Evolutionary conservation across 2,113 vertebrate genomes (phyloP).

Genomic region (Rhinichthys klamathensis): DNA sequence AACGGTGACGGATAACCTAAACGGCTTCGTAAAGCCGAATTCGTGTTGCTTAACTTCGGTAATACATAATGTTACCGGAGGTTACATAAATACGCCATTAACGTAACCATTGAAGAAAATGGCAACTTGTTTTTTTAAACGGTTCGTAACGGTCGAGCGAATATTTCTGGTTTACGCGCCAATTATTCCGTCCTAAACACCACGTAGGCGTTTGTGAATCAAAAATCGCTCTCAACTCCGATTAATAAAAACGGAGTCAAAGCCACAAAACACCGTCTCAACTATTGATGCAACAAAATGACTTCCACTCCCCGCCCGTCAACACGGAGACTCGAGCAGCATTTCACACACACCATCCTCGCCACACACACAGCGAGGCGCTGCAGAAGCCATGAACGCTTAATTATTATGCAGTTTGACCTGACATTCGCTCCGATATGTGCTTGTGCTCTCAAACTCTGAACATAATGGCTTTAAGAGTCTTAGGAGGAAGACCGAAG

Average conservation of each 20-base stretch:
- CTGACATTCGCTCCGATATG: constrained; percentile 1
- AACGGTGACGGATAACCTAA: constrained; percentile 44
- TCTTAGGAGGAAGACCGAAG: constrained; percentile 38
- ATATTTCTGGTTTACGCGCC: neutral
- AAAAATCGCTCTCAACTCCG: neutral
- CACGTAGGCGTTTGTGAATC: neutral
- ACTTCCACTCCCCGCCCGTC: constrained; percentile 60
- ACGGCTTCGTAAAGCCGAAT: constrained; percentile 1
- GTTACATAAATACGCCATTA: constrained; percentile 43
- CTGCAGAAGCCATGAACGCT: constrained; percentile 19
- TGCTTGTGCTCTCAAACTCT: neutral
- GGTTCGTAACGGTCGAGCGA: constrained; percentile 7
- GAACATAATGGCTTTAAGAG: neutral
- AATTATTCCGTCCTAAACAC: neutral
- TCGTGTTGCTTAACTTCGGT: constrained; percentile 44
- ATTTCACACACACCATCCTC: constrained; percentile 17
- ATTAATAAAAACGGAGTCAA: neutral
- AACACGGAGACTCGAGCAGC: constrained; percentile 27
- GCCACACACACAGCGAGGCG: constrained; percentile 39
- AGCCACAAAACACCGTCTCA: constrained; percentile 2
- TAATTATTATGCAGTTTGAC: constrained; percentile 27
- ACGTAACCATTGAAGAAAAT: constrained; percentile 22
- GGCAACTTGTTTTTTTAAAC: constrained; percentile 46
- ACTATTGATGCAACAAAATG: constrained; percentile 61
- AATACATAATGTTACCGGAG: neutral